These are phyloP conservation scores for Catamblyrhynchus diadema DNA, from an alignment of 2,797 vertebrate species.

Conservation along the genomic window DNA sequence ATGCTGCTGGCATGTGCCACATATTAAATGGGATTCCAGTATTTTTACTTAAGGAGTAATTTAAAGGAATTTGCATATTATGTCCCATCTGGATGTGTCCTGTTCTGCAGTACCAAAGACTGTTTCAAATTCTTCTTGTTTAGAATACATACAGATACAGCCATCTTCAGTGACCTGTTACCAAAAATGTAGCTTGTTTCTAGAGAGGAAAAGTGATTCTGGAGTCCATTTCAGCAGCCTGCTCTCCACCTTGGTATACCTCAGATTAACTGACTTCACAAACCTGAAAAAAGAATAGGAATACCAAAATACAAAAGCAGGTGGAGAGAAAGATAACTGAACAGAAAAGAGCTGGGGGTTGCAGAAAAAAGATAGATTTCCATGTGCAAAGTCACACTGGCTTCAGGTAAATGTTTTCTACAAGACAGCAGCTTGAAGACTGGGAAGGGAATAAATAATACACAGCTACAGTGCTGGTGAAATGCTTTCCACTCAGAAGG, in stretches of 20 bases:
- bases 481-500: neutral
- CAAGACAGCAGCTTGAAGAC: neutral
- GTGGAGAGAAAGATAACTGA: neutral
- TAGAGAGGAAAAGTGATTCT: neutral
- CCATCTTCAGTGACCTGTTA: neutral
- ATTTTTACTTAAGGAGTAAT: neutral
- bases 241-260: neutral
- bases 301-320: neutral
- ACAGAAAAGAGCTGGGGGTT: neutral
- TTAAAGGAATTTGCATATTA: neutral
- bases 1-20: neutral
- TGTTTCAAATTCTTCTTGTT: neutral
- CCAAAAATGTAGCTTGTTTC: neutral
- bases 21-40: neutral
- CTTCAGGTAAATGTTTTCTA: neutral
- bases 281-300: neutral
- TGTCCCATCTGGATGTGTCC: neutral
- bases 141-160: neutral
- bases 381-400: neutral
- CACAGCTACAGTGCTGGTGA: neutral
- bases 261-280: neutral
- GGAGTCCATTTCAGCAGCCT: neutral
- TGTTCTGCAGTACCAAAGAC: neutral
- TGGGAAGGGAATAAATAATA: neutral
- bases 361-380: neutral